These are phyloP conservation scores for Apeltes quadracus DNA, from an alignment of 2,113 vertebrate species.

Conservation along the genomic window DNA sequence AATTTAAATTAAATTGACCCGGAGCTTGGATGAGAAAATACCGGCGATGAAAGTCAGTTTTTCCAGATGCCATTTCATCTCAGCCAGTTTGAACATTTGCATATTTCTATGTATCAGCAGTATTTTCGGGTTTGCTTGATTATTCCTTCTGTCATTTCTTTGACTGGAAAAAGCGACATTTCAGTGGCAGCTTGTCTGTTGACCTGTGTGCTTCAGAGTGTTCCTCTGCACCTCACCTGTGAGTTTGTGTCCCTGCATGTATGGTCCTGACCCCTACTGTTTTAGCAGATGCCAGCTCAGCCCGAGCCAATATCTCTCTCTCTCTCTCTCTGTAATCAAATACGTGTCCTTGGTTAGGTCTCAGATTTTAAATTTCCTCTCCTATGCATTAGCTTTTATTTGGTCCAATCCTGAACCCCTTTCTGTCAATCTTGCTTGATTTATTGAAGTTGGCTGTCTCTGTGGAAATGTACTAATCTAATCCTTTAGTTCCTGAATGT, in stretches of 20 bases:
- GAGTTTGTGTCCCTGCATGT: constrained; percentile 14
- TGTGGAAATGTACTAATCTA: background rate
- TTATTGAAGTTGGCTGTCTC: background rate
- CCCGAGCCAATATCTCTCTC: constrained; percentile 30
- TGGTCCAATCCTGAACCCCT: background rate
- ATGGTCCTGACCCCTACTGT: constrained; percentile 43
- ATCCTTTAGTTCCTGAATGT: background rate
- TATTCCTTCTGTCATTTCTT: background rate
- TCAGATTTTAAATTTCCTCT: constrained; percentile 6
- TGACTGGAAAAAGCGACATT: background rate
- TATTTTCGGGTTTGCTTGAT: background rate
- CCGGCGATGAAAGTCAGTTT: constrained; percentile 6
- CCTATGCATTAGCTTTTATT: constrained; percentile 5
- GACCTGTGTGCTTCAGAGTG: constrained; percentile 25
- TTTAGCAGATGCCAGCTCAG: constrained; percentile 53
- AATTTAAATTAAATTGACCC: constrained; percentile 45
- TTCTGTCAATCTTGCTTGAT: background rate
- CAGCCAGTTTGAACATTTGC: constrained; percentile 14
- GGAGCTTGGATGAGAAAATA: background rate
- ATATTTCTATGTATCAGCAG: background rate
- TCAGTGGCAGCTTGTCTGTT: constrained; percentile 1
- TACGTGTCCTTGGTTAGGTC: constrained; percentile 22
- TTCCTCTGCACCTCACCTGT: constrained; percentile 26
- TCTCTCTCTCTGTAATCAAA: background rate
- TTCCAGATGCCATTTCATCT: constrained; percentile 2